A percentile compares a stretch with the other conserved stretches of the same genome.
Evolutionary conservation across 2,113 vertebrate genomes (phyloP).

Genomic region (Castor canadensis): DNA sequence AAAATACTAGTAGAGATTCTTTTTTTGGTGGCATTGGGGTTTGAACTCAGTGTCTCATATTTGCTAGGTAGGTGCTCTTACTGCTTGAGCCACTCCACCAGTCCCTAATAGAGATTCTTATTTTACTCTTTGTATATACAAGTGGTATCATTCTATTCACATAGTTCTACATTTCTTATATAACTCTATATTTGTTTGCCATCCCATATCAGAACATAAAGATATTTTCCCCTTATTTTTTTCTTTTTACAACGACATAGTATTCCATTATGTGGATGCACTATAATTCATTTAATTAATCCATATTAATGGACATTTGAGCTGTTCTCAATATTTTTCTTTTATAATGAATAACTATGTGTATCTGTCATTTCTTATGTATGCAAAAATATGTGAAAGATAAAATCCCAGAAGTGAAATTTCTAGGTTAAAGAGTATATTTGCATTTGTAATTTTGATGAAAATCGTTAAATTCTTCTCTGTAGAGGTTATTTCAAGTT

Average conservation of each 20-base stretch:
- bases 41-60: too few species aligned
- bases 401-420: constrained; percentile 9
- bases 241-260: constrained; percentile 19
- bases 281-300: neutral
- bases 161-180: neutral
- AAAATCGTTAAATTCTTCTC: constrained; percentile 12
- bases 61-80: too few species aligned
- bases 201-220: neutral
- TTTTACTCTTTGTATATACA: neutral
- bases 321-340: neutral
- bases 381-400: constrained; percentile 30
- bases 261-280: neutral
- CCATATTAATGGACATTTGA: neutral
- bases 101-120: neutral
- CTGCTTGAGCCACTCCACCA: too few species aligned
- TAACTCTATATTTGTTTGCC: neutral
- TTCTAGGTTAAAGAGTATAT: constrained; percentile 31
- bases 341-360: constrained; percentile 1
- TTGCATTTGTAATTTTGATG: constrained; percentile 36
- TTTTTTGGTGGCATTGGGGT: too few species aligned
- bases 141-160: neutral
- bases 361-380: neutral
- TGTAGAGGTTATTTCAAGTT: constrained; percentile 2
- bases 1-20: neutral
- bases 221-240: neutral